Base-by-base conservation (phyloP, 2,888 invertebrate genomes). In the Lepidocyrtoides sp. region DNA sequence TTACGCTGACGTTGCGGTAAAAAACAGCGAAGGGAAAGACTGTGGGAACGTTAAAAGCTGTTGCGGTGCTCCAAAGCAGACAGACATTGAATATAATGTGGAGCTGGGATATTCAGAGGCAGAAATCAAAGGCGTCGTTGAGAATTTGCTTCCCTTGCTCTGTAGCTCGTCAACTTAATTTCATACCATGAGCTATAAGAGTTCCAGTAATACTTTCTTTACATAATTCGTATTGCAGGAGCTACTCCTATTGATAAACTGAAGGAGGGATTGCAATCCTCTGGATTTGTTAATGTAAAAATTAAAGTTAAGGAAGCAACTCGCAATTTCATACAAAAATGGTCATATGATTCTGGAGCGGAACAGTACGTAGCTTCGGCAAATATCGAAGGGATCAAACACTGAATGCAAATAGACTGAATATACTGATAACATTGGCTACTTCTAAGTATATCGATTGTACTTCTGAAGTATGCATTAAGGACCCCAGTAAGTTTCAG, bases 311-410 rank as follows among this genome's bases (percentile, higher is more conserved):
- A 93, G 7, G 92, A 93, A 57, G 92, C 88, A 10, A 93, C 92
- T 48, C 69, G 91, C 4, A 82, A 91, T 7, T 92, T 91, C 32
- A 92, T 93, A 17, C 75, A 92, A 41, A 92, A 92, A 36, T 93
- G 93, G 93, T 91, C 93, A 5, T 89, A 83, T 23, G 92, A 92
- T 41, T 85, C 77, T 2, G 91, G 91, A 29, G 89, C 91, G 7
- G 88, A 91, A n/a, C 91, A 93, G 29, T 92, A 89, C 23, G 92
- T 93, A 14, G 92, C 91, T 1, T 92, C 93, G 5, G 93, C 93
- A 23, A 90, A 85, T 14, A 93, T 93, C 51, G 91, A 93, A 87
- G 93, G 91, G 10, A 66, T 72, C 0, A 93, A 93, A 85, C 41
- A 20, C 17, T 86, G 26, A 79, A 57, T 57, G 51, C 10, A 51